Percentiles rank a stretch among this genome's conserved stretches.
Conservation (phyloP, 2,888 invertebrate genomes). For the Dolichopus griseipennis region DNA sequence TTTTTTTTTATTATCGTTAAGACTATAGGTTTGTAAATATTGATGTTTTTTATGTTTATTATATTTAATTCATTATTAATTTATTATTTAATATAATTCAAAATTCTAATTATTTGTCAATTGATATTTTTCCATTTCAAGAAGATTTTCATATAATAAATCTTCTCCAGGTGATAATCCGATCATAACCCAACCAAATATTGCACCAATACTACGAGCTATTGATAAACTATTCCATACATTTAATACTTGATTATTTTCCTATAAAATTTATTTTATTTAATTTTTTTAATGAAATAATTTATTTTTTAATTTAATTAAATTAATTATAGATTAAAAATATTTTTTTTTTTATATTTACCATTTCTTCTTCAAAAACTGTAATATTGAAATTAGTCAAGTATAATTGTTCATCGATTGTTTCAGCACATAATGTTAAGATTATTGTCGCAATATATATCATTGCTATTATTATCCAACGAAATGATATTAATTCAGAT, state of each 20-base stretch:
- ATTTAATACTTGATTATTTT: constrained; percentile 43
- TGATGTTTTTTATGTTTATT: background rate
- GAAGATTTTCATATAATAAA: constrained; percentile 45
- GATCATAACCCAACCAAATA: constrained; percentile 49
- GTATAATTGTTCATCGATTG: constrained; percentile 40
- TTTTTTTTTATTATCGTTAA: background rate
- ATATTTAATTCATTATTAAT: background rate
- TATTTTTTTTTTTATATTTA: constrained; percentile 24
- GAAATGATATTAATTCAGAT: constrained; percentile 41
- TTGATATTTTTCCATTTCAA: constrained; percentile 43
- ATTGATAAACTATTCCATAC: constrained; percentile 49
- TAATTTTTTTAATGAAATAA: constrained; percentile 5
- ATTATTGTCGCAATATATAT: constrained; percentile 45
- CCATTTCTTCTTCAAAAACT: constrained; percentile 38
- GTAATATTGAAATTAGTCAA: constrained; percentile 38
- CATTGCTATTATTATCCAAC: constrained; percentile 44
- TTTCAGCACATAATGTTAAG: constrained; percentile 42
- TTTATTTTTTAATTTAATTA: background rate
- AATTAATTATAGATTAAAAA: background rate
- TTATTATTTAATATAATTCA: constrained; percentile 13
- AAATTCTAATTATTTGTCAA: constrained; percentile 40
- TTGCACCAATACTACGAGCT: constrained; percentile 47
- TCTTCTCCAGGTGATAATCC: constrained; percentile 47
- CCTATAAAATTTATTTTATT: constrained; percentile 25
- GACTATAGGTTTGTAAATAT: background rate